Conservation (phyloP, 1,140 invertebrate species). For the Drosophila fuyamai region DNA sequence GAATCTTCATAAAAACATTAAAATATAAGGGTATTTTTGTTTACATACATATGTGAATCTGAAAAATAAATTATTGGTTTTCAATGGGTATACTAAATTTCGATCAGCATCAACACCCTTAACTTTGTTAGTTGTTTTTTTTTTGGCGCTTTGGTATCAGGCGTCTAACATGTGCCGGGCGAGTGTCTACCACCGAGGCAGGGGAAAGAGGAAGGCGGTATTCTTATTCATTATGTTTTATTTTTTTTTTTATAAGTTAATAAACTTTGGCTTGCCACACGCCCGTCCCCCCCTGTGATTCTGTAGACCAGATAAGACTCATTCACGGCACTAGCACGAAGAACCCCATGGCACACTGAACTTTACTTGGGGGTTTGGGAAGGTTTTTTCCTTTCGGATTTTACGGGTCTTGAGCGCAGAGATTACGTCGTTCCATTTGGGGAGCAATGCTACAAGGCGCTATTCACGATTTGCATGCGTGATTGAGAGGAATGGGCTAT, state of each 20-base stretch:
- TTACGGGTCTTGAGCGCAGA: neutral
- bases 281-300: conserved; percentile 11
- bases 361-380: conserved; percentile 26
- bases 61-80: neutral
- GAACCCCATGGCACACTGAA: conserved; percentile 67
- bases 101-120: neutral
- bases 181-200: conserved; percentile 65
- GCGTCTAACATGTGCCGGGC: conserved; percentile 64
- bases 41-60: no score
- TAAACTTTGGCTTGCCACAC: conserved; percentile 40
- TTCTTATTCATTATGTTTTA: conserved; percentile 31
- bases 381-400: conserved; percentile 27
- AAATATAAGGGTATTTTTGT: no score
- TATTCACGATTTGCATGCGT: conserved; percentile 60
- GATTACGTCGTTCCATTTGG: conserved; percentile 41
- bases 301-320: conserved; percentile 50
- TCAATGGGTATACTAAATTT: conserved; percentile 9
- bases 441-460: conserved; percentile 24
- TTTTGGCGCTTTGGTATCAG: conserved; percentile 58
- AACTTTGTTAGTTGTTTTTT: conserved; percentile 13
- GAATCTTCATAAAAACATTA: no score
- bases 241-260: conserved; percentile 50
- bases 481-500: conserved; percentile 48
- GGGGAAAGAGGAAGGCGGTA: conserved; percentile 23
- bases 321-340: conserved; percentile 34